Conservation (phyloP, 2,888 invertebrate genomes). For the Hirudinaria manillensis region DNA sequence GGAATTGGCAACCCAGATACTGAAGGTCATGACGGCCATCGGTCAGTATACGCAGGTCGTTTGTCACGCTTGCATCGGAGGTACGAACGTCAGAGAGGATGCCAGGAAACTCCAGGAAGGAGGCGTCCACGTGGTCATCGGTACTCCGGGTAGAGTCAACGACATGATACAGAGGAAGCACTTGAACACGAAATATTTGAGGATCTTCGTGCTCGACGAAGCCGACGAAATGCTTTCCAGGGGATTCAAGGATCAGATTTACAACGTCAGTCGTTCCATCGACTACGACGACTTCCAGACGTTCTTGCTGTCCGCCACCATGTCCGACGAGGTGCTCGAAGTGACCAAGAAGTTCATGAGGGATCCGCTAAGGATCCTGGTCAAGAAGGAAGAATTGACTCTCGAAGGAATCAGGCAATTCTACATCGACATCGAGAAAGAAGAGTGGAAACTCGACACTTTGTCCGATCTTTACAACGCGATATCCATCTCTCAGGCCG, state of each 20-base stretch:
- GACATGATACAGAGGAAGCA: conserved; percentile 18
- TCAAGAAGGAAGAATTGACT: conserved; percentile 92
- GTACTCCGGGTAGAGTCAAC: conserved; percentile 79
- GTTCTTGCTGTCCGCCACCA: conserved; percentile 93
- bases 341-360: conserved; percentile 97
- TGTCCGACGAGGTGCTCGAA: conserved; percentile 94
- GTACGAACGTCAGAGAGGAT: conserved; percentile 96
- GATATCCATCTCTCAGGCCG: conserved; percentile 96
- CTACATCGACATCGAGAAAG: conserved; percentile 57
- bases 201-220: conserved; percentile 41
- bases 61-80: too few relatives aligned
- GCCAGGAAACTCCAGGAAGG: conserved; percentile 83
- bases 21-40: conserved; percentile 85
- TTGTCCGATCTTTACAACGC: conserved; percentile 97
- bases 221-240: too few relatives aligned
- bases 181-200: conserved; percentile 38
- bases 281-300: conserved; percentile 58
- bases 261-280: conserved; percentile 40
- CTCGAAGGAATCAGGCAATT: conserved; percentile 97
- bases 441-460: conserved; percentile 61
- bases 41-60: conserved; percentile 96
- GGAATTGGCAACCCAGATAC: conserved; percentile 69
- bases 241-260: conserved; percentile 93
- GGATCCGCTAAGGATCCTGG: conserved; percentile 88
- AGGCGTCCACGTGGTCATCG: conserved; percentile 86